A percentile compares a stretch with the other conserved stretches of the same genome.
These are phyloP conservation scores for Falco punctatus DNA, from an alignment of 2,113 vertebrate species.

Conservation along the genomic window DNA sequence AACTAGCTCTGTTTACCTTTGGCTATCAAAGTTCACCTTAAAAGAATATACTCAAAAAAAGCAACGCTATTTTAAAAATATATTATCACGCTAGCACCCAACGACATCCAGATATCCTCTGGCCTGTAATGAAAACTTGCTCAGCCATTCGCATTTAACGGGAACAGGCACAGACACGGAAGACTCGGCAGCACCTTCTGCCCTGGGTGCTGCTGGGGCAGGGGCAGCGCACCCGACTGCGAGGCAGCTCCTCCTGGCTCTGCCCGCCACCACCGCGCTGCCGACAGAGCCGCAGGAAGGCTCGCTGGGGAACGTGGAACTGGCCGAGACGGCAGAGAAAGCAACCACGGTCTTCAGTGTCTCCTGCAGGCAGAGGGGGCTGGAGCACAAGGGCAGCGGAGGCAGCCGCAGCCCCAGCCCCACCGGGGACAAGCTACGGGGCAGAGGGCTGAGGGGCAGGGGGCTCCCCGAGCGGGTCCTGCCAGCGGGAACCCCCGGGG, in stretches of 20 bases:
- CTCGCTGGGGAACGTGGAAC: background rate
- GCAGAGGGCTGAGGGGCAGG: background rate
- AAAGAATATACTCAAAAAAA: background rate
- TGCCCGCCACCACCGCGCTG: background rate
- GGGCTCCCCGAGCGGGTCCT: background rate
- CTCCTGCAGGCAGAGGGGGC: background rate
- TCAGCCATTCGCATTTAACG: background rate
- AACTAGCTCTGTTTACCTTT: background rate
- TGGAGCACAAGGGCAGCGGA: background rate
- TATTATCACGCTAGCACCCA: background rate
- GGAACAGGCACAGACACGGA: background rate
- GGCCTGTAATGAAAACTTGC: background rate
- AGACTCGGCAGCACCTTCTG: background rate
- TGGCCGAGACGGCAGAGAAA: background rate
- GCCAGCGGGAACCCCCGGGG: accelerated
- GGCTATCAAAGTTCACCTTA: background rate
- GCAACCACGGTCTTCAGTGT: accelerated
- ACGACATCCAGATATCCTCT: background rate
- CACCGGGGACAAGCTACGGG: accelerated
- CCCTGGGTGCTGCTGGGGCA: background rate
- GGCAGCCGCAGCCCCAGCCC: background rate
- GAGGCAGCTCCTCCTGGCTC: background rate
- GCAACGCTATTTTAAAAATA: background rate
- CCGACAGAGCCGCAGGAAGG: background rate
- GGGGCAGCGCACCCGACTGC: background rate